A percentile compares a stretch with the other conserved stretches of the same genome.
phyloP scores from a whole-genome alignment of 2,888 invertebrate genomes.

The Strigamia maritima region DNA sequence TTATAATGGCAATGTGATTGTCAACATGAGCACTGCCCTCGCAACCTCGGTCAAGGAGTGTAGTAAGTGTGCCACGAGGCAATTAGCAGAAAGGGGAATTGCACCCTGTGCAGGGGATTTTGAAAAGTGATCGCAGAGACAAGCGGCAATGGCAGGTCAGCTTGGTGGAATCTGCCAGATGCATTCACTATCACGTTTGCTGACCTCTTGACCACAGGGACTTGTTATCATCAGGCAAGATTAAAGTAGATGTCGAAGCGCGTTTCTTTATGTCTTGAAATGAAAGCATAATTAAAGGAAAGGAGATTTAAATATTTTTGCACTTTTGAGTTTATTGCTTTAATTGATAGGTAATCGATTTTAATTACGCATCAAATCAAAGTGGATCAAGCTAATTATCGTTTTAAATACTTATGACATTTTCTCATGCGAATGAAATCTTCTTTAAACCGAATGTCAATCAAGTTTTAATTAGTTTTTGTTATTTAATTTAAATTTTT shows the following conservation, averaged over 20 bases:
- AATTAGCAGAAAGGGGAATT: slow-evolving; percentile 21
- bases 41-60: slow-evolving; percentile 24
- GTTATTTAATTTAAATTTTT: background rate
- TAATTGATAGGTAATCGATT: background rate
- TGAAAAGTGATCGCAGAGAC: slow-evolving; percentile 17
- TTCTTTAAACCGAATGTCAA: background rate
- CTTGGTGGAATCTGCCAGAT: slow-evolving; percentile 32
- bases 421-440: background rate
- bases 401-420: background rate
- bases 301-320: background rate
- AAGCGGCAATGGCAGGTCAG: slow-evolving; percentile 10
- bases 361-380: background rate
- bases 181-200: slow-evolving; percentile 6
- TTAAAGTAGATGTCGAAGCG: background rate
- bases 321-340: background rate
- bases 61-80: slow-evolving; percentile 1
- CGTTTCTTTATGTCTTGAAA: background rate
- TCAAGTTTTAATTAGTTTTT: background rate
- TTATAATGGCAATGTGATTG: slow-evolving; percentile 22
- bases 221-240: slow-evolving; percentile 25
- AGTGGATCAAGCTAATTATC: slow-evolving; percentile 17
- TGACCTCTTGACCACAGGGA: slow-evolving; percentile 28
- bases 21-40: slow-evolving; percentile 22
- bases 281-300: background rate
- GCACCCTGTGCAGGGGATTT: slow-evolving; percentile 22